Percentiles rank a stretch among this genome's conserved stretches.
phyloP scores from a whole-genome alignment of 2,113 vertebrate genomes.

The Talpa occidentalis region DNA sequence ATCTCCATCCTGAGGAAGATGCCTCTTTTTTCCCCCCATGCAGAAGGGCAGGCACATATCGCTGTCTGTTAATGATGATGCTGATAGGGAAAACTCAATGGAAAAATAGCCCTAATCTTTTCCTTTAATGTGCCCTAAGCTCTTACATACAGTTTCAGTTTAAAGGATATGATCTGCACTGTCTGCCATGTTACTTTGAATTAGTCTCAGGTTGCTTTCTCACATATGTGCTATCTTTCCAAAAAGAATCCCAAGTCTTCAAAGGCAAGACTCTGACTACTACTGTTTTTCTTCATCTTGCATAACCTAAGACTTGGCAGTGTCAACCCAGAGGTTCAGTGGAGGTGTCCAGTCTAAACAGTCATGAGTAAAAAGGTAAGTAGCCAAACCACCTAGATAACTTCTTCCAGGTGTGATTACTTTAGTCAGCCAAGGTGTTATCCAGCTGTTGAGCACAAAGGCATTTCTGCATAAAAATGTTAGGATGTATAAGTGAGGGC shows the following conservation, averaged over 20 bases:
- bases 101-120: neutral
- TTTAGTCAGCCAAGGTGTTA: neutral
- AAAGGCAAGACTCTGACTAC: neutral
- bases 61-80: neutral
- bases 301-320: neutral
- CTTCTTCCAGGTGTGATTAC: neutral
- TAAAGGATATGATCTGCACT: neutral
- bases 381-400: neutral
- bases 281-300: neutral
- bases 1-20: no score
- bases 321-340: neutral
- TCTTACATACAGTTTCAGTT: neutral
- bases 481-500: neutral
- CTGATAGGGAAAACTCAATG: neutral
- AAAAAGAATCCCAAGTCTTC: neutral
- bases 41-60: neutral
- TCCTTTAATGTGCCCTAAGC: neutral
- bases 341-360: neutral
- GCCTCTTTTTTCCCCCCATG: neutral
- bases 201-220: constrained; percentile 28
- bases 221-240: neutral
- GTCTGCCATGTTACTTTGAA: neutral
- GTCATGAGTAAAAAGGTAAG: neutral
- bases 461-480: neutral
- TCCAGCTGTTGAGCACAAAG: neutral